Percentiles rank a stretch among this genome's conserved stretches.
phyloP scores from a whole-genome alignment of 2,888 invertebrate species.

The Microplitis manilae region DNA sequence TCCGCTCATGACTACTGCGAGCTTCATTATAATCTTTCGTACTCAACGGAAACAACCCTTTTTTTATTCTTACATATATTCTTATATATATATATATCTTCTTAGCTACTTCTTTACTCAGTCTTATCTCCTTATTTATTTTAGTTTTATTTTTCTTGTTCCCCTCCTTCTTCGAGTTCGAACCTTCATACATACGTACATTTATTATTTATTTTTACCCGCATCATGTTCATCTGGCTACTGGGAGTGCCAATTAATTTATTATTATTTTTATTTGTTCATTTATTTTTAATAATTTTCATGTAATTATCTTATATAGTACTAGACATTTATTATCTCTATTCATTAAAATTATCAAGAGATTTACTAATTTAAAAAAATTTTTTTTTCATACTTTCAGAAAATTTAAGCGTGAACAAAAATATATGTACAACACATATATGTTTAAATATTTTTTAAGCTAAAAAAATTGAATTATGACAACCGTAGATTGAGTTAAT shows the following conservation, averaged over 20 bases:
- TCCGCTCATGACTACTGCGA: slow-evolving; percentile 32
- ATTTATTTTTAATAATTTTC: background rate
- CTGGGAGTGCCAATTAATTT: background rate
- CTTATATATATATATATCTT: background rate
- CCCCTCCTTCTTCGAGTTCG: background rate
- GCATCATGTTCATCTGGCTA: background rate
- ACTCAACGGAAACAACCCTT: slow-evolving; percentile 29
- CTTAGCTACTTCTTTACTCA: slow-evolving; percentile 38
- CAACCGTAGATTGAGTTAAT: no score
- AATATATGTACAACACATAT: no score
- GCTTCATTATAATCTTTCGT: slow-evolving; percentile 45
- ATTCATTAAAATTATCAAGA: background rate
- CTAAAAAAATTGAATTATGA: no score
- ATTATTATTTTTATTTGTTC: background rate
- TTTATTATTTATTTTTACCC: slow-evolving; percentile 1
- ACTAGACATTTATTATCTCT: background rate
- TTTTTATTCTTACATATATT: slow-evolving; percentile 35
- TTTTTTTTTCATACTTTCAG: no score
- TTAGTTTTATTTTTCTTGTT: background rate
- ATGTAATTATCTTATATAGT: background rate
- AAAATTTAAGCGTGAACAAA: no score
- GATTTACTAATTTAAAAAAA: background rate
- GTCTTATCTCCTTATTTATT: slow-evolving; percentile 3
- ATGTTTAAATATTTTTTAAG: no score
- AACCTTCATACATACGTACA: background rate